A percentile compares a stretch with the other conserved stretches of the same genome.
These are phyloP conservation scores for Sceloporus tristichus DNA, from an alignment of 2,113 vertebrate species.

Conservation along the genomic window DNA sequence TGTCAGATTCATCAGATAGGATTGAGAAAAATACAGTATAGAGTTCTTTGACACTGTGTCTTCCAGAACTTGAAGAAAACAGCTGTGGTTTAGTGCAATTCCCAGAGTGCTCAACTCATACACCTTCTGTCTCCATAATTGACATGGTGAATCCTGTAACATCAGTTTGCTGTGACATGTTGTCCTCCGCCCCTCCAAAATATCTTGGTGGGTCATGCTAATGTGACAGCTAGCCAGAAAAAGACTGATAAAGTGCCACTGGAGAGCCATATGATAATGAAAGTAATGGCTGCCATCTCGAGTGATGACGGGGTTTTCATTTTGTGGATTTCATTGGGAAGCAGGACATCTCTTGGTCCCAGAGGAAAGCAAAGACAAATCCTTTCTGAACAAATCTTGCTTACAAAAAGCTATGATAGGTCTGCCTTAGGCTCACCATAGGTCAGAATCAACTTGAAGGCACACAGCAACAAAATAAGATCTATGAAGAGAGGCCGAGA, in stretches of 20 bases:
- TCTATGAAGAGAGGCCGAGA: neutral
- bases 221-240: neutral
- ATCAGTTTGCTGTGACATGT: neutral
- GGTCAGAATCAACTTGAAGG: too few relatives aligned
- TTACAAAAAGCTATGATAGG: too few relatives aligned
- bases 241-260: slow-evolving; percentile 10
- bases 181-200: neutral
- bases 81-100: neutral
- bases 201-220: neutral
- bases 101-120: neutral
- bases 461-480: neutral
- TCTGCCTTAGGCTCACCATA: too few relatives aligned
- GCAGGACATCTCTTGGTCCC: too few relatives aligned
- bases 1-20: slow-evolving; percentile 11
- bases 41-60: slow-evolving; percentile 30
- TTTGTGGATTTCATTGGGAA: slow-evolving; percentile 25
- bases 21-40: slow-evolving; percentile 16
- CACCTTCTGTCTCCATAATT: neutral
- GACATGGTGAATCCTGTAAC: neutral
- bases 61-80: slow-evolving; percentile 17
- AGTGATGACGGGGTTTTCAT: slow-evolving; percentile 16
- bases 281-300: neutral
- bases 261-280: slow-evolving; percentile 7
- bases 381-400: too few relatives aligned
- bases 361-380: too few relatives aligned